phyloP scores from a whole-genome alignment of 2,113 vertebrate genomes.

The Pelecanus crispus region DNA sequence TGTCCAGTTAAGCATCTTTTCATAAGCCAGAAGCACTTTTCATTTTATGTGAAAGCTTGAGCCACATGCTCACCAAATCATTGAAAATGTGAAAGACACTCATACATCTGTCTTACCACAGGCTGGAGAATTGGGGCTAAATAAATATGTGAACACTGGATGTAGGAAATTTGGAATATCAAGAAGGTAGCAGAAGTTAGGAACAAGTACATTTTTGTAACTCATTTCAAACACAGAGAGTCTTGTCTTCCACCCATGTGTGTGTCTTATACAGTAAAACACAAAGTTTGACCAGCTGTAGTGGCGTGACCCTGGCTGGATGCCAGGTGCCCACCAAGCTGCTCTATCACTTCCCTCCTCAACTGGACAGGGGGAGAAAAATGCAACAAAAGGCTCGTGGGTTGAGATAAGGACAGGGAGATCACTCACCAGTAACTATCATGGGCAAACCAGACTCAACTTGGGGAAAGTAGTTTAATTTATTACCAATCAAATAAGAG shows the following conservation, averaged over 20 bases:
- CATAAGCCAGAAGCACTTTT: background rate
- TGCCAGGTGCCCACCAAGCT: background rate
- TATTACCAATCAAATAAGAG: background rate
- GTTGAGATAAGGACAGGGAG: background rate
- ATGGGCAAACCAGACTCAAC: background rate
- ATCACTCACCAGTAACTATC: background rate
- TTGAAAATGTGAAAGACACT: background rate
- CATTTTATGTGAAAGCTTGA: background rate
- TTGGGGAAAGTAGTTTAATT: background rate
- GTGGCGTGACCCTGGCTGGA: background rate
- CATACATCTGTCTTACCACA: background rate
- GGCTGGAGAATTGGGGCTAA: background rate
- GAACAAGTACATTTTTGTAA: background rate
- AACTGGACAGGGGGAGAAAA: background rate
- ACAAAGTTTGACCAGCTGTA: background rate
- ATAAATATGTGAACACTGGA: background rate
- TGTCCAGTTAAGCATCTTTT: background rate
- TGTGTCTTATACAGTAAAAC: background rate
- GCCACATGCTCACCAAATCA: background rate
- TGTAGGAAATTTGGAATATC: background rate
- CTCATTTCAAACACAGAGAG: background rate
- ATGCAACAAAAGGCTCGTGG: rapidly evolving
- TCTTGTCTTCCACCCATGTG: background rate
- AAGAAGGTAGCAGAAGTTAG: background rate
- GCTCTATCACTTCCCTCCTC: background rate